Base-by-base conservation (phyloP, 2,888 invertebrate species). In the Leptarthrus brevirostris region DNA sequence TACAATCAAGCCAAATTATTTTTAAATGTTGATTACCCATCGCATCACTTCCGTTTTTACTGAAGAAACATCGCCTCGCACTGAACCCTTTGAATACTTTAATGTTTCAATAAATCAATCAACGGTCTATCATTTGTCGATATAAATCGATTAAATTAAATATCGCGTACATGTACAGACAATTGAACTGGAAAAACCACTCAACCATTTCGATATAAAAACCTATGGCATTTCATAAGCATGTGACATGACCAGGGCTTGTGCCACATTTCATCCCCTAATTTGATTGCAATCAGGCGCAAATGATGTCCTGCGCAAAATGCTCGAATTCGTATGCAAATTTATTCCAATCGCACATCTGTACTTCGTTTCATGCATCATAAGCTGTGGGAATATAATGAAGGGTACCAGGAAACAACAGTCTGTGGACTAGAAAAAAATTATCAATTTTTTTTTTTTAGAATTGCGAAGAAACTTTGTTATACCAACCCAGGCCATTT, bases 121-220 rank as follows among this genome's bases (percentile, higher is more conserved):
- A n/a, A n/a, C n/a, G n/a, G n/a, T n/a, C n/a, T n/a, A n/a, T n/a
- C n/a, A n/a, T n/a, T n/a, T n/a, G n/a, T n/a, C n/a, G n/a, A n/a
- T n/a, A n/a, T n/a, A n/a, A n/a, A n/a, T n/a, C n/a, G n/a, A n/a
- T n/a, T n/a, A n/a, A n/a, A n/a, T n/a, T n/a, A n/a, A n/a, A n/a
- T n/a, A n/a, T n/a, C n/a, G n/a, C n/a, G n/a, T n/a, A n/a, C n/a
- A 30, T 30, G 30, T 5, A 30, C 4, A 40, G 12, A 40, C 3
- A 40, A 40, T 3, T 49, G 49, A 16, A 49, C 49, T n/a, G 49
- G 49, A 49, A 16, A 49, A 49, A 49, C 49, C n/a, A 16, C 49
- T 49, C 16, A 49, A 49, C 49, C 49, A 14, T 49, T 49, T 16
- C 3, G 1, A 18, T 18, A 18, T 3, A 4, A 10, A 49, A 6